These are phyloP conservation scores for Macroramphosus scolopax DNA, from an alignment of 2,797 vertebrate species.

Conservation along the genomic window DNA sequence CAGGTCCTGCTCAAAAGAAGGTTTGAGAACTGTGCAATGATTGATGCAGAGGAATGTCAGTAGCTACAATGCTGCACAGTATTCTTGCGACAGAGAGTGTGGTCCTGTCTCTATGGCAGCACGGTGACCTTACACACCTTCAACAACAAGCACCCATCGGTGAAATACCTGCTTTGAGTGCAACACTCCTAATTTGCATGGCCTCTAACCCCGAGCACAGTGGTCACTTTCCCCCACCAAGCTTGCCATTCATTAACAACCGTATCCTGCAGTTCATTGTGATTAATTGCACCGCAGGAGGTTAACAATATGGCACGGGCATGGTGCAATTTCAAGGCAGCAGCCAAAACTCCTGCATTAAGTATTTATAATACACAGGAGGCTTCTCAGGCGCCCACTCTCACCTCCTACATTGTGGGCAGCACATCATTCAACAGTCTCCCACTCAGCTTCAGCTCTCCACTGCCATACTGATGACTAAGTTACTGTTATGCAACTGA, in stretches of 20 bases:
- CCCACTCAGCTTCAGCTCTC: constrained; percentile 62
- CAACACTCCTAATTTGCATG: constrained; percentile 58
- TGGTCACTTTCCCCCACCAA: constrained; percentile 49
- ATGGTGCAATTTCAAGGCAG: constrained; percentile 48
- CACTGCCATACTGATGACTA: constrained; percentile 68
- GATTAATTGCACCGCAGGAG: constrained; percentile 68
- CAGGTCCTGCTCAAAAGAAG: constrained; percentile 3
- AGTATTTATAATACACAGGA: constrained; percentile 65
- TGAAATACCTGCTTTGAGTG: constrained; percentile 36
- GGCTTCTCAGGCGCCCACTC: constrained; percentile 59
- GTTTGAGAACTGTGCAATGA: constrained; percentile 10
- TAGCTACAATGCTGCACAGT: constrained; percentile 26
- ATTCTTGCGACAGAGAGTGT: constrained; percentile 39
- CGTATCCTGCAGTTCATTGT: constrained; percentile 65
- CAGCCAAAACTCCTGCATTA: constrained; percentile 71
- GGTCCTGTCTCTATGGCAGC: constrained; percentile 58
- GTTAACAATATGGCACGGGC: constrained; percentile 59
- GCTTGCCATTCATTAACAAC: constrained; percentile 58
- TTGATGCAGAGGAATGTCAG: constrained; percentile 31
- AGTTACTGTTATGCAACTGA: constrained; percentile 73
- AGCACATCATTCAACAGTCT: constrained; percentile 61
- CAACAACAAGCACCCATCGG: constrained; percentile 47
- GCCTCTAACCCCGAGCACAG: constrained; percentile 55
- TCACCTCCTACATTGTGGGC: constrained; percentile 68
- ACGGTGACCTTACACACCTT: constrained; percentile 32